Evolutionary conservation across 2,797 vertebrate genomes (phyloP).

Genomic region (Novumbra hubbsi): DNA sequence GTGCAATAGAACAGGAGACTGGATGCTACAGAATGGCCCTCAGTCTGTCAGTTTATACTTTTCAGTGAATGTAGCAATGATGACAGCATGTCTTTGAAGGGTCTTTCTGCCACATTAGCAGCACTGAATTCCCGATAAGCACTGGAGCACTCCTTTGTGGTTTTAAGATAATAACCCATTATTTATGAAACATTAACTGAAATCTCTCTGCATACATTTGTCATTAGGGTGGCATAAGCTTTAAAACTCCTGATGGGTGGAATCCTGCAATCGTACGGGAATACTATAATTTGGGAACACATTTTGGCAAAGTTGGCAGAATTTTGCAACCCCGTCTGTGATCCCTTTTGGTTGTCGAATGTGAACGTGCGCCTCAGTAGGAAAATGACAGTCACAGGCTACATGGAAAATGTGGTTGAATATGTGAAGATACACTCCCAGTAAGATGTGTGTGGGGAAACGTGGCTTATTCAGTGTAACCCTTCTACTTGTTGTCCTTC

Average conservation of each 20-base stretch:
- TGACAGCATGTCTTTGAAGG: conserved; percentile 9
- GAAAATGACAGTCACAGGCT: background rate
- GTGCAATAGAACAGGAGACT: conserved; percentile 42
- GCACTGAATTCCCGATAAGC: conserved; percentile 1
- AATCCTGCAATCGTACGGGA: too few species aligned
- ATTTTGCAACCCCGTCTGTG: too few species aligned
- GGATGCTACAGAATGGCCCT: conserved; percentile 14
- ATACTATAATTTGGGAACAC: too few species aligned
- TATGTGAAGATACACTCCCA: background rate
- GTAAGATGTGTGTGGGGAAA: background rate
- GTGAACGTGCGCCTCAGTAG: too few species aligned
- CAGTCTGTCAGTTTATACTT: conserved; percentile 15
- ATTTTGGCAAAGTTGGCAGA: too few species aligned
- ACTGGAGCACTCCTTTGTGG: background rate
- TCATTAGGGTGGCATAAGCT: background rate
- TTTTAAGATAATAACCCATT: background rate
- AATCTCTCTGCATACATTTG: background rate
- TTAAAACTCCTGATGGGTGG: too few species aligned
- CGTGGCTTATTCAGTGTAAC: background rate
- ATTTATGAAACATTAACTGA: background rate
- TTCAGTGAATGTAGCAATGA: conserved; percentile 38
- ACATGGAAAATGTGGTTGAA: background rate
- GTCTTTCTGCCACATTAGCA: conserved; percentile 10
- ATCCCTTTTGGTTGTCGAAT: too few species aligned
- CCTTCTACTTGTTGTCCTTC: conserved; percentile 2